Conservation (phyloP, 2,113 vertebrate species). For the Rhipidura dahli region DNA sequence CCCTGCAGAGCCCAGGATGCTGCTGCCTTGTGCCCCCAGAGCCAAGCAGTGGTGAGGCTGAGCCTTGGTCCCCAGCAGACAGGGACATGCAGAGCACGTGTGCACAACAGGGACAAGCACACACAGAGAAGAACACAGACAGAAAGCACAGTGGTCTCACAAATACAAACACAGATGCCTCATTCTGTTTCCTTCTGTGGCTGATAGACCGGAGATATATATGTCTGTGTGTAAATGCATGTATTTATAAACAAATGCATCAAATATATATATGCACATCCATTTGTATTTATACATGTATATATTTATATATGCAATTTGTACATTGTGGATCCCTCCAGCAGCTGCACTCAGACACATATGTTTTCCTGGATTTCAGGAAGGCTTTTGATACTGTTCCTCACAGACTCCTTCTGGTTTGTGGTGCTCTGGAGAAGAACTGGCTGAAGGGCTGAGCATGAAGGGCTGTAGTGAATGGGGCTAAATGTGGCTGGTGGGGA, state of each 20-base stretch:
- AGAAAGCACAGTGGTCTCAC: neutral
- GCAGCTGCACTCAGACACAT: neutral
- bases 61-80: neutral
- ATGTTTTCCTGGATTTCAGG: neutral
- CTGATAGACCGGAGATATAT: neutral
- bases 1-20: rapidly evolving
- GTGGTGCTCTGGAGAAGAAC: neutral
- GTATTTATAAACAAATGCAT: neutral
- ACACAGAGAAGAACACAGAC: neutral
- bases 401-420: neutral
- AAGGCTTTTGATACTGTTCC: neutral
- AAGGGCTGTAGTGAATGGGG: neutral
- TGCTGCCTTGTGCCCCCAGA: neutral
- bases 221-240: neutral
- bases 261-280: neutral
- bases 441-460: neutral
- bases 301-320: neutral
- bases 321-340: neutral
- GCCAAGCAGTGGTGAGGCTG: neutral
- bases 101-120: neutral
- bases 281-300: neutral
- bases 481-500: neutral
- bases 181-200: neutral
- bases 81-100: rapidly evolving
- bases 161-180: neutral